Evolutionary conservation across 2,797 vertebrate species (phyloP), one percentile per base, ranked within the genome.

Genomic region (Tachyglossus aculeatus): DNA sequence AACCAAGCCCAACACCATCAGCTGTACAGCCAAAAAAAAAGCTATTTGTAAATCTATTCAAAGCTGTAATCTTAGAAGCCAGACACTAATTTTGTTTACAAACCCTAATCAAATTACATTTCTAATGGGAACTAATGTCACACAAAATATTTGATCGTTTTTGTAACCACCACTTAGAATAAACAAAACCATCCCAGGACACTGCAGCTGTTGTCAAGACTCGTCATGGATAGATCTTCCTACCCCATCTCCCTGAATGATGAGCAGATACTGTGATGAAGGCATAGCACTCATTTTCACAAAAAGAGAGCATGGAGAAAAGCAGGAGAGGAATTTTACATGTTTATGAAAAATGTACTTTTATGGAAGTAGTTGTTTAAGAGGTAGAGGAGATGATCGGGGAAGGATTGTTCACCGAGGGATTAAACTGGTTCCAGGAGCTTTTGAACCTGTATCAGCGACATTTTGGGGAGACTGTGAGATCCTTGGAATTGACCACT

Each of bases 41-140:
- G 16, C 0, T 2, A 22, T 45, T 45, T 67, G 19, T 60, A 60
- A 86, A 85, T 31, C 21, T 77, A 53, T 62, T 55, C 67, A 83
- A 85, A 72, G 15, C 12, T 16, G 11, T 22, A 65, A 51, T 79
- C 47, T 24, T 13, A 74, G 38, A 61, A 37, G 29, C 11, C n/a
- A 69, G 58, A 32, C 12, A 38, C 33, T 60, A 12, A 29, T 54
- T 59, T 27, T 34, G 33, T 37, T 78, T 57, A 71, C 24, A 34
- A 45, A 16, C 78, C 60, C 68, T 37, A 64, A 67, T 74, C 32
- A 58, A 65, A 82, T 36, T 55, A 61, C 5, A 31, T 18, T 76
- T 78, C 27, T 33, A 47, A 34, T 34, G 81, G 64, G 50, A 85
- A 79, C 71, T 71, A 45, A 67, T 51, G 56, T 75, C 73, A 80